These are phyloP conservation scores for Mylabris phalerata DNA, from an alignment of 1,140 invertebrate genomes.

Conservation along the genomic window DNA sequence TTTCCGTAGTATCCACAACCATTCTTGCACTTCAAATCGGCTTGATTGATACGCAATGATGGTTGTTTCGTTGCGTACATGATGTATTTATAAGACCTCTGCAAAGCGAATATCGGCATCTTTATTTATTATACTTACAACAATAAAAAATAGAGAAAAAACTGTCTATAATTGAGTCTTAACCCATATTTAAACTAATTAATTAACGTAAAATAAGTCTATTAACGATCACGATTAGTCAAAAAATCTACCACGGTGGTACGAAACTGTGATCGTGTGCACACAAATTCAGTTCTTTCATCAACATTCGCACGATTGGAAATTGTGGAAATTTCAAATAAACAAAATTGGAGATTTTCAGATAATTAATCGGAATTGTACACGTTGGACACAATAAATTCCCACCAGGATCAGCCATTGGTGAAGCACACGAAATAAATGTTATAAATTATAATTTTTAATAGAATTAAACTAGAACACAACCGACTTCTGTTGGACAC, in stretches of 20 bases:
- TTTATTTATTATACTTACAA: neutral
- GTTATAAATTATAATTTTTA: too few species aligned
- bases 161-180: neutral
- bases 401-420: slow-evolving; percentile 37
- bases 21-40: slow-evolving; percentile 89
- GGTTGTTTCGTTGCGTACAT: slow-evolving; percentile 68
- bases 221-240: neutral
- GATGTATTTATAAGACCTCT: slow-evolving; percentile 41
- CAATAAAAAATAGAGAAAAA: too few species aligned
- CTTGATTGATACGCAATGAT: slow-evolving; percentile 69
- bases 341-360: neutral
- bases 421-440: neutral
- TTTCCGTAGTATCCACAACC: slow-evolving; percentile 96
- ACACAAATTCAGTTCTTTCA: slow-evolving; percentile 35
- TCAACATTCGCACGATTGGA: slow-evolving; percentile 23
- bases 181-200: neutral
- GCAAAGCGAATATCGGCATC: slow-evolving; percentile 35
- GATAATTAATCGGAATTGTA: neutral
- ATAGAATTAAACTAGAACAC: too few species aligned
- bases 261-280: slow-evolving; percentile 36
- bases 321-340: slow-evolving; percentile 29
- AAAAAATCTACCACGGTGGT: slow-evolving; percentile 29
- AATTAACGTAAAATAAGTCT: neutral
- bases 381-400: slow-evolving; percentile 9
- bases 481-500: too few species aligned